phyloP scores from a whole-genome alignment of 2,888 invertebrate species.

The Caenorhabditis japonica region DNA sequence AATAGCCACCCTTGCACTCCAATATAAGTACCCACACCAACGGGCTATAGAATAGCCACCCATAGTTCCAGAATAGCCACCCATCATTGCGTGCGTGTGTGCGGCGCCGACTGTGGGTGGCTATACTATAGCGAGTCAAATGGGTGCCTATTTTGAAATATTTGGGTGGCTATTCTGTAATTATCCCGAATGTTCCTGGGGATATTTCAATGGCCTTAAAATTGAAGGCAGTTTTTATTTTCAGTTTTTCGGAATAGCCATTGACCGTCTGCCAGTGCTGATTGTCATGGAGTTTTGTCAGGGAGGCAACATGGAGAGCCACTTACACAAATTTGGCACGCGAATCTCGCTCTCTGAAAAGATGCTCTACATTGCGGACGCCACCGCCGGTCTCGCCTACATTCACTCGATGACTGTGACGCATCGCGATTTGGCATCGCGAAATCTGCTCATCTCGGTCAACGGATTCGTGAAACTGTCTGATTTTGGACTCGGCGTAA shows the following conservation, averaged over 20 bases:
- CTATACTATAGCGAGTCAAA: too few species aligned
- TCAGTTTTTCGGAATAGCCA: slow-evolving; percentile 94
- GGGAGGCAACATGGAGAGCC: slow-evolving; percentile 59
- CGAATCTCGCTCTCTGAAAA: slow-evolving; percentile 39
- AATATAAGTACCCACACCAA: too few species aligned
- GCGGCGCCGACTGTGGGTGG: too few species aligned
- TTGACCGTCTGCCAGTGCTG: slow-evolving; percentile 96
- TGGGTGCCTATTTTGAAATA: too few species aligned
- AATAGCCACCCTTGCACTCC: too few species aligned
- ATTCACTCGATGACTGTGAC: slow-evolving; percentile 87
- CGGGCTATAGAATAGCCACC: too few species aligned
- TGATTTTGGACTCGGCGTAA: slow-evolving; percentile 61
- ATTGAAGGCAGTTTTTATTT: too few species aligned
- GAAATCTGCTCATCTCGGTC: slow-evolving; percentile 83
- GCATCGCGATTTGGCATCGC: slow-evolving; percentile 87
- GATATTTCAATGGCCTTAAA: too few species aligned
- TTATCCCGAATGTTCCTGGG: too few species aligned
- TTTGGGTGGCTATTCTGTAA: too few species aligned
- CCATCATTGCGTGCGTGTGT: too few species aligned
- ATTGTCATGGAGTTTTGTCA: slow-evolving; percentile 96
- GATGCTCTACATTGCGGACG: slow-evolving; percentile 53
- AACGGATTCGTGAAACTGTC: slow-evolving; percentile 55
- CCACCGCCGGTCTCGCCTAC: slow-evolving; percentile 87
- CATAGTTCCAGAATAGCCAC: too few species aligned
- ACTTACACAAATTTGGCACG: slow-evolving; percentile 46